Evolutionary conservation across 2,797 vertebrate genomes (phyloP).

Genomic region (Phoeniculus purpureus): DNA sequence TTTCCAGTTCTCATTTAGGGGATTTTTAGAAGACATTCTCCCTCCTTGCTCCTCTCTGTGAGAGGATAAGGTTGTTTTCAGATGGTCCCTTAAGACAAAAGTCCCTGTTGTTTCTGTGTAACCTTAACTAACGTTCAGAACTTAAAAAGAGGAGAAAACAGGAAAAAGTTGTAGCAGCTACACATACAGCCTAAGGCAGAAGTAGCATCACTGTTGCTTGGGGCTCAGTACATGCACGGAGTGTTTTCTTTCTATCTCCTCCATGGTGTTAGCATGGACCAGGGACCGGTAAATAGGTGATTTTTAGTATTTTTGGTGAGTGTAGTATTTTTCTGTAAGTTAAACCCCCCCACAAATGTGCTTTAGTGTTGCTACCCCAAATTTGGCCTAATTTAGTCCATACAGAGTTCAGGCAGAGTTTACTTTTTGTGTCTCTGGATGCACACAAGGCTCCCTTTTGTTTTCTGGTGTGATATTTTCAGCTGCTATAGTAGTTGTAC

Average conservation of each 20-base stretch:
- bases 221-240: not conserved
- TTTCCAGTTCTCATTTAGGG: not conserved
- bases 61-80: not conserved
- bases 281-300: not conserved
- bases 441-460: constrained; percentile 26
- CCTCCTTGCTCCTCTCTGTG: not conserved
- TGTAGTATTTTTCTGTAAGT: not conserved
- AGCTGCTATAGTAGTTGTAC: not conserved
- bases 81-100: not conserved
- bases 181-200: not conserved
- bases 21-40: constrained; percentile 8
- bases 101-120: not conserved
- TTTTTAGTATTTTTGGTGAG: not conserved
- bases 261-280: not conserved
- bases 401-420: constrained; percentile 40
- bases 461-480: constrained; percentile 2
- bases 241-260: not conserved
- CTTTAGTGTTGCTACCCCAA: not conserved
- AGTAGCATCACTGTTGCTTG: not conserved
- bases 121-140: not conserved
- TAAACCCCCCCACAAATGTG: not conserved
- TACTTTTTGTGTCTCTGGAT: not conserved
- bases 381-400: not conserved
- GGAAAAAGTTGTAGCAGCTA: not conserved
- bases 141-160: not conserved